Base-by-base conservation (phyloP, 2,888 invertebrate species). In the Cosmia pyralina region DNA sequence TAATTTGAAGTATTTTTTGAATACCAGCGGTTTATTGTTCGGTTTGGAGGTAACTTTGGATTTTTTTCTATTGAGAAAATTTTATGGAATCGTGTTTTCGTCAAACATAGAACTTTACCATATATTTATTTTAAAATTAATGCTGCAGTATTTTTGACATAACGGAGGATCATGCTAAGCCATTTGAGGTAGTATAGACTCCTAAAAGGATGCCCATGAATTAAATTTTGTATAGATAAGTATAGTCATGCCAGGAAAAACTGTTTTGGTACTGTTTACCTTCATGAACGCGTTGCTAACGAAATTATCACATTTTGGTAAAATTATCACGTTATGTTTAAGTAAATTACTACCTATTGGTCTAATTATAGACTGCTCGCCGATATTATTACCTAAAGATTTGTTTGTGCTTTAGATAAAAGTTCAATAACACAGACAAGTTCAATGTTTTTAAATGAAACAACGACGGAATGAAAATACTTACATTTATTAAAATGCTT, bases 271-370 rank as follows among this genome's bases (percentile, higher is more conserved):
- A 44, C 38, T 34, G 22, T 52, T 62, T 64, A 53, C 7, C 44
- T 50, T 28, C 28, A 28, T 28, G 17, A 38, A 41, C 4, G 41
- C 2, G 6, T 7, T 38, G 28, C 77, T 81, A 71, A 67, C 34
- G 4, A 41, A 59, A 70, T 77, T 74, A 50, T 50, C 82, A 72
- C 69, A 34, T 48, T 28, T 53, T 57, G 62, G 53, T 74, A 38
- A 13, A 48, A 77, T 82, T 80, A 81, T 28, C 66, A n/a, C 8
- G 10, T 4, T 17, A 11, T 38, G n/a, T 52, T 69, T 69, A 72
- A 46, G 19, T 52, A 38, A 59, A 44, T 72, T 50, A 72, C 15
- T 59, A 63, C 46, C 28, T 28, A 53, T n/a, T n/a, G 22, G n/a
- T 72, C 50, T 67, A 79, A 59, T 63, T 2, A 60, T 34, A 17